A percentile compares a stretch with the other conserved stretches of the same genome.
These are phyloP conservation scores for Brevipalpus yothersi DNA, from an alignment of 1,140 invertebrate species.

Conservation along the genomic window DNA sequence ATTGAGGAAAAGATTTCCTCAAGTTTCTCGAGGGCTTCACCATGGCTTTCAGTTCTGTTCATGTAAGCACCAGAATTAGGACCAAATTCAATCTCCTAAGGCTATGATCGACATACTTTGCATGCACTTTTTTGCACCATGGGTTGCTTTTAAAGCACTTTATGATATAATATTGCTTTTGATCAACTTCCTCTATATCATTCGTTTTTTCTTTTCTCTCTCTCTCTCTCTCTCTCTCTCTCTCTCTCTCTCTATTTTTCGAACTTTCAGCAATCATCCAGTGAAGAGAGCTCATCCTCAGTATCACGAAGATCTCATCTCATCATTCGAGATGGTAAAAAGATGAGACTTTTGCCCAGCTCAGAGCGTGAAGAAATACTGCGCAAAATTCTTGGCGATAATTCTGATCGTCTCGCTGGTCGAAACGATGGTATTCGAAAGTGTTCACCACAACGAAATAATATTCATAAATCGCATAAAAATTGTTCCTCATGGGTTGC, in stretches of 20 bases:
- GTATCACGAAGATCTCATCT: neutral
- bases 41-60: too few relatives aligned
- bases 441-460: neutral
- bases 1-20: too few relatives aligned
- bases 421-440: neutral
- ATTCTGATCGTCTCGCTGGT: neutral
- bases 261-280: neutral
- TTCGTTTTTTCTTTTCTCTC: neutral
- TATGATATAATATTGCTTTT: too few relatives aligned
- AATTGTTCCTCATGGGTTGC: constrained; percentile 1
- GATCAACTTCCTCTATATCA: too few relatives aligned
- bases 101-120: too few relatives aligned
- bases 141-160: too few relatives aligned
- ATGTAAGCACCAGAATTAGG: too few relatives aligned
- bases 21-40: too few relatives aligned
- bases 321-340: neutral
- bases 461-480: constrained; percentile 1
- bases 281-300: neutral
- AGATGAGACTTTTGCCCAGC: neutral
- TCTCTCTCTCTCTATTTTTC: neutral
- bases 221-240: neutral
- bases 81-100: too few relatives aligned
- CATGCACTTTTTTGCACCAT: too few relatives aligned
- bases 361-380: neutral
- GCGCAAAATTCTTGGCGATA: neutral